Evolutionary conservation across 2,888 invertebrate genomes (phyloP).

Genomic region (Geotrupes spiniger): DNA sequence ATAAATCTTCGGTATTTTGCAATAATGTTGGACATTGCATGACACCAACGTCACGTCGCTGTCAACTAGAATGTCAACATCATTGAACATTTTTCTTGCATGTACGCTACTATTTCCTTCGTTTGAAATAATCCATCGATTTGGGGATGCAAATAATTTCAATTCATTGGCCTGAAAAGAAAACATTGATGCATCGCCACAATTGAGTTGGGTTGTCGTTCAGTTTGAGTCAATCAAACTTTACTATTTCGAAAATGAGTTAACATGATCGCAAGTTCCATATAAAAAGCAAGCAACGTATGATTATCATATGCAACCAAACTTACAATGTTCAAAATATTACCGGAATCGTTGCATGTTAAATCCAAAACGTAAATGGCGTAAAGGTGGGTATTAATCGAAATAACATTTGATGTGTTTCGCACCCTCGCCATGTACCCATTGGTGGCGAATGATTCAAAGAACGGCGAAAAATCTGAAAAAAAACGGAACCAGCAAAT

Average conservation of each 20-base stretch:
- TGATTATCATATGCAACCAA: no score
- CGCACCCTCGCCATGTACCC: slow-evolving; percentile 24
- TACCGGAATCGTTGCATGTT: slow-evolving; percentile 41
- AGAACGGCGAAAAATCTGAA: slow-evolving; percentile 28
- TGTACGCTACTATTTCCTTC: background rate
- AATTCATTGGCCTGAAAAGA: slow-evolving; percentile 48
- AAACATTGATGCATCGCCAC: background rate
- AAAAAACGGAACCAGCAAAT: slow-evolving; percentile 5
- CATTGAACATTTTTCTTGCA: slow-evolving; percentile 19
- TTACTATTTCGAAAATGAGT: no score
- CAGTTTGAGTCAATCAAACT: no score
- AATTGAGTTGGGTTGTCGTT: no score
- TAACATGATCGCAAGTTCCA: no score
- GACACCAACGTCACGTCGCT: slow-evolving; percentile 54
- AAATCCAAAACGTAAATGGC: slow-evolving; percentile 49
- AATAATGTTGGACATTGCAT: slow-evolving; percentile 32
- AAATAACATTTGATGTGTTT: slow-evolving; percentile 17
- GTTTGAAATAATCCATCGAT: slow-evolving; percentile 50
- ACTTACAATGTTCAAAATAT: slow-evolving; percentile 45
- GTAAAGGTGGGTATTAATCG: slow-evolving; percentile 36
- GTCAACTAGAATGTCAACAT: slow-evolving; percentile 48
- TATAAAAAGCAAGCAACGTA: no score
- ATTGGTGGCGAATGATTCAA: slow-evolving; percentile 26
- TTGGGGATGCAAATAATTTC: slow-evolving; percentile 54
- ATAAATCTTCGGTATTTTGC: slow-evolving; percentile 44